These are phyloP conservation scores for Deilephila porcellus DNA, from an alignment of 2,888 invertebrate species.

Conservation along the genomic window DNA sequence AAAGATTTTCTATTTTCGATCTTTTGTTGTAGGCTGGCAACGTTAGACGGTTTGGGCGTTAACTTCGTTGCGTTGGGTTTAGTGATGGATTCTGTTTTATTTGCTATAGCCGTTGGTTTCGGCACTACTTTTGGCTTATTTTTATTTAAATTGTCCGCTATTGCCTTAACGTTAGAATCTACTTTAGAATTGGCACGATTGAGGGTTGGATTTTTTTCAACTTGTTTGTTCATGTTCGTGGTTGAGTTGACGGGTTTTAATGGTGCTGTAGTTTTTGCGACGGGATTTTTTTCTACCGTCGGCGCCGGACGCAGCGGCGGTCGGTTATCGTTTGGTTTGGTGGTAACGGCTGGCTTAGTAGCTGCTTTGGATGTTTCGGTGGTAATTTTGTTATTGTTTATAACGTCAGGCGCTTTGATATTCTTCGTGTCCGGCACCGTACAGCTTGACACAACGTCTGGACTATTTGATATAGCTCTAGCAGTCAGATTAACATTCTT, in stretches of 20 bases:
- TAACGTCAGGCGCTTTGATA: slow-evolving; percentile 86
- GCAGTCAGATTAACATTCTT: slow-evolving; percentile 63
- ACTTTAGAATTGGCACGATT: slow-evolving; percentile 70
- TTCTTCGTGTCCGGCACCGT: slow-evolving; percentile 79
- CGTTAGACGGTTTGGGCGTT: slow-evolving; percentile 87
- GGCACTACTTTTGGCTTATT: slow-evolving; percentile 80
- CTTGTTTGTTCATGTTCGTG: slow-evolving; percentile 60
- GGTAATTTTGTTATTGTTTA: slow-evolving; percentile 80
- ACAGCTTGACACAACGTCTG: slow-evolving; percentile 90
- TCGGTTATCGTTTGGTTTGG: slow-evolving; percentile 72
- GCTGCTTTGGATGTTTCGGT: slow-evolving; percentile 78
- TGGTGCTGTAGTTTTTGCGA: slow-evolving; percentile 59
- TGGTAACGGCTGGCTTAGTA: slow-evolving; percentile 71
- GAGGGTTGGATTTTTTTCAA: slow-evolving; percentile 63
- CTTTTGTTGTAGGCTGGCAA: slow-evolving; percentile 91
- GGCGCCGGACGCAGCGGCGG: slow-evolving; percentile 72
- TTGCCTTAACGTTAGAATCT: slow-evolving; percentile 73
- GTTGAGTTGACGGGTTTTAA: slow-evolving; percentile 63
- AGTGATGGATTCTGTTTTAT: slow-evolving; percentile 63
- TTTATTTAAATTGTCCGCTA: slow-evolving; percentile 79
- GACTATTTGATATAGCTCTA: slow-evolving; percentile 84
- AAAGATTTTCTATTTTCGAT: slow-evolving; percentile 87
- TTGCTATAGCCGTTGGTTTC: slow-evolving; percentile 65
- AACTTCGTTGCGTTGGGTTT: slow-evolving; percentile 76
- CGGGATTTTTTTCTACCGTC: slow-evolving; percentile 71